phyloP scores from a whole-genome alignment of 2,888 invertebrate genomes.

The Nymphalis polychloros region DNA sequence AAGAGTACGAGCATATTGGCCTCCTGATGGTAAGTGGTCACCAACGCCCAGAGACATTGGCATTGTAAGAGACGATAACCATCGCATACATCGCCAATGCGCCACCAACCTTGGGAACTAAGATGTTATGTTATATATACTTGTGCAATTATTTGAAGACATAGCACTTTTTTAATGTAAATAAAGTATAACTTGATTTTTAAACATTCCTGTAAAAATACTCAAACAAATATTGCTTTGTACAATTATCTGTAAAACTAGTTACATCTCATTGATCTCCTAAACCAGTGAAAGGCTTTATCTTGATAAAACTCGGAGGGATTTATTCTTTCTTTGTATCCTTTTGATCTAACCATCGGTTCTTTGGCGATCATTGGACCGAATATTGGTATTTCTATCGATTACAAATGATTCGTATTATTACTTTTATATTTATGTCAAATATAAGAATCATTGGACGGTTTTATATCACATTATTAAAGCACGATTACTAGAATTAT shows the following conservation, averaged over 20 bases:
- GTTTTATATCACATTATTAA: not conserved
- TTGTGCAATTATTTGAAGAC: too few relatives aligned
- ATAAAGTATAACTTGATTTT: not conserved
- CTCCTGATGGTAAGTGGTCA: too few relatives aligned
- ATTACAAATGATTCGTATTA: slow-evolving; percentile 38
- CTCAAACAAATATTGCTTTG: not conserved
- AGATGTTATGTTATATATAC: too few relatives aligned
- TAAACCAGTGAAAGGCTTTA: slow-evolving; percentile 41
- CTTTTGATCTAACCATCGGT: slow-evolving; percentile 56
- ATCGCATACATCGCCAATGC: too few relatives aligned
- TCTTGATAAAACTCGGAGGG: slow-evolving; percentile 57
- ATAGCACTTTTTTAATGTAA: too few relatives aligned
- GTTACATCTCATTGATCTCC: slow-evolving; percentile 24
- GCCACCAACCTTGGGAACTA: too few relatives aligned
- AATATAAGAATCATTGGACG: slow-evolving; percentile 1
- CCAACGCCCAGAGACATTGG: too few relatives aligned
- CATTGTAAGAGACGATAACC: too few relatives aligned
- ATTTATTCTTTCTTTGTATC: slow-evolving; percentile 57
- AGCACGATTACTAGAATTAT: not conserved
- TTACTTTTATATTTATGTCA: slow-evolving; percentile 27
- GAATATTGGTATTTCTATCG: slow-evolving; percentile 45
- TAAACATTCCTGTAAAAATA: not conserved
- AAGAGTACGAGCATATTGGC: too few relatives aligned
- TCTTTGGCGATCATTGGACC: slow-evolving; percentile 43
- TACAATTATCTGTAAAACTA: slow-evolving; percentile 12